phyloP scores from a whole-genome alignment of 1,140 invertebrate genomes.

The Prorops nasuta region DNA sequence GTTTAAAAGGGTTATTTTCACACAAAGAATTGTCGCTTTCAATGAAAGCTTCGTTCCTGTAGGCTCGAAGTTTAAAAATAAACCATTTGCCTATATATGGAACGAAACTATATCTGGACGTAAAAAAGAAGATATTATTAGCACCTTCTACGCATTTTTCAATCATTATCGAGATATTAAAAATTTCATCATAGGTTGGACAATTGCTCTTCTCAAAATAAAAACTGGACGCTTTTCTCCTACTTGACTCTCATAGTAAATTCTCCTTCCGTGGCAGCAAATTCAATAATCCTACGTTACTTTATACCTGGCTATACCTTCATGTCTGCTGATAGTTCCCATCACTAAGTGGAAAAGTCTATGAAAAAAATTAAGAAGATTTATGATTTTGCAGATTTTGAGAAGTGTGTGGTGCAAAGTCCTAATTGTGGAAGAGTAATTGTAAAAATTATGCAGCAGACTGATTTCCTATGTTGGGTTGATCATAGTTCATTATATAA shows the following conservation, averaged over 20 bases:
- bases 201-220: conserved; percentile 32
- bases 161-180: conserved; percentile 4
- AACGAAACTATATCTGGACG: conserved; percentile 19
- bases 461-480: neutral
- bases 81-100: conserved; percentile 20
- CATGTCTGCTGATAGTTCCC: conserved; percentile 31
- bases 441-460: neutral
- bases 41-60: conserved; percentile 25
- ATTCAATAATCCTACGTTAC: conserved; percentile 26
- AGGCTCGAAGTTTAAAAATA: conserved; percentile 4
- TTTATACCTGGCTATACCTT: conserved; percentile 35
- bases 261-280: conserved; percentile 13
- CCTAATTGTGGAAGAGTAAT: neutral
- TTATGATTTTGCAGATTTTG: conserved; percentile 39
- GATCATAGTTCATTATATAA: neutral
- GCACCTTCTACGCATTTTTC: conserved; percentile 16
- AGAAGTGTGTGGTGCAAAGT: conserved; percentile 7
- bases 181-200: conserved; percentile 25
- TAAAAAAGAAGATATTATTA: conserved; percentile 23
- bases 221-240: conserved; percentile 33
- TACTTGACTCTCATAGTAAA: conserved; percentile 24
- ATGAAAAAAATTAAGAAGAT: conserved; percentile 25
- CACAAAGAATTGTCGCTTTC: conserved; percentile 10
- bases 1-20: conserved; percentile 28
- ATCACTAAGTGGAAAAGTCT: conserved; percentile 32